A percentile compares a stretch with the other conserved stretches of the same genome.
phyloP scores from a whole-genome alignment of 2,113 vertebrate species.

The Plestiodon gilberti region DNA sequence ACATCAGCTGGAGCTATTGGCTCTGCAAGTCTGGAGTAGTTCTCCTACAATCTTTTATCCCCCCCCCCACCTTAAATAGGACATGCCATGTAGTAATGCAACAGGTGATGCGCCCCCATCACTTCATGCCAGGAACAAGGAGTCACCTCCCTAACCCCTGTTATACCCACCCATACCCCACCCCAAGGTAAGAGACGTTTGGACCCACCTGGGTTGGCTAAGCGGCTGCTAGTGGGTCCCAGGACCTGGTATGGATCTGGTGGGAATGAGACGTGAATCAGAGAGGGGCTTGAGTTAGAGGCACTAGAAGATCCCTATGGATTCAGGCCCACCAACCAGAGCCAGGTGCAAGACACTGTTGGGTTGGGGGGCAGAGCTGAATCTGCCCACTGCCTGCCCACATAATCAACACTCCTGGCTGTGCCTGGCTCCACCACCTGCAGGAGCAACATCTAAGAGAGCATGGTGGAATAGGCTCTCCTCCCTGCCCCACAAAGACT shows the following conservation, averaged over 20 bases:
- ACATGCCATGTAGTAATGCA: background rate
- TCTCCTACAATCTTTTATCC: background rate
- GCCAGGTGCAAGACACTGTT: background rate
- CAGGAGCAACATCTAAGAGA: background rate
- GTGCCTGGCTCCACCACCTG: background rate
- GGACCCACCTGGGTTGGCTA: constrained; percentile 48
- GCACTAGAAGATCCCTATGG: too few relatives aligned
- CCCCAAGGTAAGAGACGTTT: background rate
- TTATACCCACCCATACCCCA: background rate
- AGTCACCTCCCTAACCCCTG: rapidly evolving
- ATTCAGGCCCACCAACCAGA: too few relatives aligned
- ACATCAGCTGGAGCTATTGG: background rate
- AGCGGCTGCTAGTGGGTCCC: constrained; percentile 57
- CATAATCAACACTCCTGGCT: background rate
- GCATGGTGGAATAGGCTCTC: too few relatives aligned
- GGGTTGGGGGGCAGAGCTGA: too few relatives aligned
- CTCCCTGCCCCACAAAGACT: background rate
- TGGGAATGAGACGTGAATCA: constrained; percentile 8
- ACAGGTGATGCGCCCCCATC: background rate
- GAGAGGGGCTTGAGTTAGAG: background rate
- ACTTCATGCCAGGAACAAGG: background rate
- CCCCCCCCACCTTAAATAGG: background rate
- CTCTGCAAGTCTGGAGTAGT: background rate
- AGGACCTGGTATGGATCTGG: constrained; percentile 57
- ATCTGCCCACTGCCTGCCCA: background rate